phyloP scores from a whole-genome alignment of 1,140 invertebrate genomes.

The Orchesella cincta region DNA sequence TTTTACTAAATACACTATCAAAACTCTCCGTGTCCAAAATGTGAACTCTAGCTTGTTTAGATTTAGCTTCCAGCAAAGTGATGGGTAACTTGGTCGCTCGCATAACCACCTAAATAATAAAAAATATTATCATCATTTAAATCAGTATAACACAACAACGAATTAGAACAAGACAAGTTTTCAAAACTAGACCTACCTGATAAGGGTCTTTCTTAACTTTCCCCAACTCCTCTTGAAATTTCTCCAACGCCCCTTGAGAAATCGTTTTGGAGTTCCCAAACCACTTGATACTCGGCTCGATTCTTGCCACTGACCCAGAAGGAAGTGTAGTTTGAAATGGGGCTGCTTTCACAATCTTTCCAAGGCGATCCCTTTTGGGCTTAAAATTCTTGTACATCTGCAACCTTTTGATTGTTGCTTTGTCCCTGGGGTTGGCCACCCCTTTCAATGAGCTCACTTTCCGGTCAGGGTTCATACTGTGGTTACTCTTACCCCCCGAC shows the following conservation, averaged over 20 bases:
- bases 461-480: slow-evolving; percentile 87
- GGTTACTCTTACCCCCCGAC: slow-evolving; percentile 55
- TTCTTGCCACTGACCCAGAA: slow-evolving; percentile 87
- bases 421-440: slow-evolving; percentile 80
- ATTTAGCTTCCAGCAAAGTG: slow-evolving; percentile 89
- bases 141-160: slow-evolving; percentile 13
- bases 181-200: slow-evolving; percentile 60
- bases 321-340: slow-evolving; percentile 88
- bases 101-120: slow-evolving; percentile 75
- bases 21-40: slow-evolving; percentile 94
- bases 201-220: slow-evolving; percentile 94
- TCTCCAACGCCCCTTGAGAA: slow-evolving; percentile 90
- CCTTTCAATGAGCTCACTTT: slow-evolving; percentile 75
- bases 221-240: slow-evolving; percentile 94
- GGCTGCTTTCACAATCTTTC: slow-evolving; percentile 90
- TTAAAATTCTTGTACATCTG: slow-evolving; percentile 98
- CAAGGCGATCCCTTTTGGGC: slow-evolving; percentile 83
- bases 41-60: slow-evolving; percentile 87
- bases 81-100: slow-evolving; percentile 92
- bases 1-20: slow-evolving; percentile 91
- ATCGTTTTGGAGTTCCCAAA: slow-evolving; percentile 93
- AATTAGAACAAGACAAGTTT: not conserved
- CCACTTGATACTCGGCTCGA: slow-evolving; percentile 98
- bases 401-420: slow-evolving; percentile 90
- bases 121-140: too few species aligned